Conservation (phyloP, 2,797 vertebrate genomes). For the Dallia pectoralis region DNA sequence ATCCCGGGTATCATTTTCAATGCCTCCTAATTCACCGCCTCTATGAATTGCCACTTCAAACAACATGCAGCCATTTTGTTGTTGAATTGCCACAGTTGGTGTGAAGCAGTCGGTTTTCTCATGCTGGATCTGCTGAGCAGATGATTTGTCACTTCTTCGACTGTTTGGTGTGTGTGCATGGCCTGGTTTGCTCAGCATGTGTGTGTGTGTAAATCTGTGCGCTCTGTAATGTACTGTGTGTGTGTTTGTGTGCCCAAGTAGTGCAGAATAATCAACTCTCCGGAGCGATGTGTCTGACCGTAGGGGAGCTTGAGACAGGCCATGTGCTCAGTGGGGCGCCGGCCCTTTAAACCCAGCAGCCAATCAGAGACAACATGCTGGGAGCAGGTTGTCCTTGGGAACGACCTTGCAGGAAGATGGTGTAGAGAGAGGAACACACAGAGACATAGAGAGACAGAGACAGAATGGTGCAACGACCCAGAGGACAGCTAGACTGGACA, state of each 20-base stretch:
- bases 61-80: constrained; percentile 44
- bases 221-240: not conserved
- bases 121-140: constrained; percentile 56
- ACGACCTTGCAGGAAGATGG: constrained; percentile 72
- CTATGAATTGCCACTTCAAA: constrained; percentile 22
- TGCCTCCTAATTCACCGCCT: not conserved
- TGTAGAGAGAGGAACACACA: constrained; percentile 17
- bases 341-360: constrained; percentile 76
- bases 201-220: constrained; percentile 21
- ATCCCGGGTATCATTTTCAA: no score
- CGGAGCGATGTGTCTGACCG: constrained; percentile 45
- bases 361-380: constrained; percentile 71
- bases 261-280: constrained; percentile 47
- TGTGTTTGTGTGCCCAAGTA: constrained; percentile 14
- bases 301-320: constrained; percentile 46
- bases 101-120: constrained; percentile 43
- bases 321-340: constrained; percentile 61
- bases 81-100: constrained; percentile 20
- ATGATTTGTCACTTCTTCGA: constrained; percentile 47
- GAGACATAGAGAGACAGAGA: constrained; percentile 7
- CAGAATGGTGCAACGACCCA: no score
- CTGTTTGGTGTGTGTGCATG: constrained; percentile 20
- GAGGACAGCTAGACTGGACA: no score
- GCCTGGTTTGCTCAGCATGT: constrained; percentile 26
- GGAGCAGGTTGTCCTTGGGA: constrained; percentile 75